Conservation (phyloP, 2,888 invertebrate genomes). For the Tetrapedia diversipes region DNA sequence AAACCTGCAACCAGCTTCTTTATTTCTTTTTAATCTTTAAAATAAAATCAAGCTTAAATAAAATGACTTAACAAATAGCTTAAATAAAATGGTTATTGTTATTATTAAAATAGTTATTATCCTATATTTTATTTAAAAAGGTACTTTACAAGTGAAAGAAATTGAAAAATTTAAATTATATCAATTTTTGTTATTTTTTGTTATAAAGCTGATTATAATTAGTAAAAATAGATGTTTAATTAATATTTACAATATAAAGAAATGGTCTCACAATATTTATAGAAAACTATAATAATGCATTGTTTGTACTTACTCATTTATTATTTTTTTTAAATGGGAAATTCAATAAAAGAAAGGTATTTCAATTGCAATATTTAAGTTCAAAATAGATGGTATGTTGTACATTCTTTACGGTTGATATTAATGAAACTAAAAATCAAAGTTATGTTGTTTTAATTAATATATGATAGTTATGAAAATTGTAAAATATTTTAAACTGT, state of each 20-base stretch:
- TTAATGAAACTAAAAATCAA: not conserved
- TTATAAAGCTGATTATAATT: not conserved
- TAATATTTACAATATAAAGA: conserved; percentile 5
- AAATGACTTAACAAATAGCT: too few relatives aligned
- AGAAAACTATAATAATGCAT: not conserved
- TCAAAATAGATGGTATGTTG: conserved; percentile 23
- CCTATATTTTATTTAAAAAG: not conserved
- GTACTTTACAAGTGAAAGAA: not conserved
- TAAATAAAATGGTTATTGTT: too few relatives aligned
- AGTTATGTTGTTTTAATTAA: not conserved
- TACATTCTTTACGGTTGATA: not conserved
- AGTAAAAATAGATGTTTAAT: not conserved
- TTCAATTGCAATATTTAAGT: not conserved
- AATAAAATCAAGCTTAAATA: not conserved
- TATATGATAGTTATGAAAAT: not conserved
- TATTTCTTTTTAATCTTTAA: conserved; percentile 38
- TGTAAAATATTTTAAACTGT: not conserved
- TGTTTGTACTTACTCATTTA: not conserved
- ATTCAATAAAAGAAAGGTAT: not conserved
- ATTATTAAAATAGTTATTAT: not conserved
- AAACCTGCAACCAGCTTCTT: conserved; percentile 51
- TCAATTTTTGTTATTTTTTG: not conserved
- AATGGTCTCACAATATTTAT: not conserved
- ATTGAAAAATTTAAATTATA: not conserved
- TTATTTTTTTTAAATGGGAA: not conserved